Evolutionary conservation across 2,113 vertebrate genomes (phyloP), one percentile per base, ranked within the genome.

Genomic region (Phalacrocorax brasilianus): DNA sequence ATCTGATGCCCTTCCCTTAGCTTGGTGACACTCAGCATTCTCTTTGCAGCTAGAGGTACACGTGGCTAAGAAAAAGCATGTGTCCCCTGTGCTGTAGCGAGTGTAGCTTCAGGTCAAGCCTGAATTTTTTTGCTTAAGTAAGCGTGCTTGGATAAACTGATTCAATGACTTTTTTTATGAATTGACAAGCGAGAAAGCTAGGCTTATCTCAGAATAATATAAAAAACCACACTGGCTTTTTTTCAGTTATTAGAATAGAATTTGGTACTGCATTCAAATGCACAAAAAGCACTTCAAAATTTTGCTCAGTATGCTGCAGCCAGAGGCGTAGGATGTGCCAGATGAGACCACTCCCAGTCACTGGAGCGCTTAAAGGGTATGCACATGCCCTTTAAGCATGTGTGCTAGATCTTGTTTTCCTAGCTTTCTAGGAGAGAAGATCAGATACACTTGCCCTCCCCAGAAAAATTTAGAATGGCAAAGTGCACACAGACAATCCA

Each of bases 1-100:
- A 58, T 2, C 7, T 17, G 47, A 3, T 59, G 65, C 65, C 38
- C 66, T n/a, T 52, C 28, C n/a, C 27, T 58, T 73, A 24, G 22
- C 19, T 5, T 49, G 68, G 45, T 62, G 42, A 19, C 19, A 5
- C 32, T 52, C 42, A 8, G 32, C 30, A 18, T 59, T 72, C 85
- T 42, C 23, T 12, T 33, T 58, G 65, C 72, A 62, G 63, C 49
- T 42, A 8, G 22, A 72, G 53, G 30, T 72, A 6, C 50, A 11
- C 0, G 0, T 2, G 50, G n/a, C 50, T 55, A 23, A 85, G 76
- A 21, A 44, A 59, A 45, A 28, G 4, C 28, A n/a, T 1, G 21
- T 14, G 30, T 17, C 5, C 9, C 45, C 30, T 44, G 2, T 44
- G 30, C 13, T 45, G 24, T 15, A 56, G 21, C 28, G 18, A 82